Percentiles rank a stretch among this genome's conserved stretches.
phyloP scores from a whole-genome alignment of 2,113 vertebrate genomes.

The Oreochromis spilurus region DNA sequence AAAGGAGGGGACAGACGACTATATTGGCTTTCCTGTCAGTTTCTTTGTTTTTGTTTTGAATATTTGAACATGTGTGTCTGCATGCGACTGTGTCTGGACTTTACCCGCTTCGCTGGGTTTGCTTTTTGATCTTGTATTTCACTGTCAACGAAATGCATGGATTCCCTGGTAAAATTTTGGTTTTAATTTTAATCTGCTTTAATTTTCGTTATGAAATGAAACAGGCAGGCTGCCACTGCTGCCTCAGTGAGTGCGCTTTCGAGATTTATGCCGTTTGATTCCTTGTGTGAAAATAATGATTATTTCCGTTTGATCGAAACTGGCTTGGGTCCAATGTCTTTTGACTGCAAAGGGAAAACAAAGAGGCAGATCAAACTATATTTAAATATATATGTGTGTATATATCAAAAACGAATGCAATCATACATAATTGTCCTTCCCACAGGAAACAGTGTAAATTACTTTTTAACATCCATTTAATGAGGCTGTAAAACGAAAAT shows the following conservation, averaged over 20 bases:
- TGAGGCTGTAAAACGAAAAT: neutral
- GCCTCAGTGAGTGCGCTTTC: neutral
- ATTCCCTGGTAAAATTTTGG: neutral
- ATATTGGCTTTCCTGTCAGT: neutral
- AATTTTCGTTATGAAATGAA: neutral
- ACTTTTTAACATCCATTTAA: neutral
- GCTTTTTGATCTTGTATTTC: constrained; percentile 10
- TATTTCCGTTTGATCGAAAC: constrained; percentile 5
- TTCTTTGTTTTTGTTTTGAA: neutral
- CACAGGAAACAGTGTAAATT: neutral
- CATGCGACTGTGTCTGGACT: neutral
- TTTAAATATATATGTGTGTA: neutral
- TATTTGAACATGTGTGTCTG: neutral
- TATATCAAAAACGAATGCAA: neutral
- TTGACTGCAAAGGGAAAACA: neutral
- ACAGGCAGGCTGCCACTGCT: neutral
- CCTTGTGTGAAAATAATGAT: neutral
- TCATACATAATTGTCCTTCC: neutral
- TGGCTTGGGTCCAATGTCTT: neutral
- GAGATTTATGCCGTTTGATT: neutral
- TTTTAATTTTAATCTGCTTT: neutral
- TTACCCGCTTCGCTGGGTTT: neutral
- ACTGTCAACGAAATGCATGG: neutral
- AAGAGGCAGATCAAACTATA: neutral
- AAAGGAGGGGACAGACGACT: neutral